Evolutionary conservation across 2,113 vertebrate species (phyloP), one percentile per base, ranked within the genome.

Genomic region (Spheniscus mendiculus): DNA sequence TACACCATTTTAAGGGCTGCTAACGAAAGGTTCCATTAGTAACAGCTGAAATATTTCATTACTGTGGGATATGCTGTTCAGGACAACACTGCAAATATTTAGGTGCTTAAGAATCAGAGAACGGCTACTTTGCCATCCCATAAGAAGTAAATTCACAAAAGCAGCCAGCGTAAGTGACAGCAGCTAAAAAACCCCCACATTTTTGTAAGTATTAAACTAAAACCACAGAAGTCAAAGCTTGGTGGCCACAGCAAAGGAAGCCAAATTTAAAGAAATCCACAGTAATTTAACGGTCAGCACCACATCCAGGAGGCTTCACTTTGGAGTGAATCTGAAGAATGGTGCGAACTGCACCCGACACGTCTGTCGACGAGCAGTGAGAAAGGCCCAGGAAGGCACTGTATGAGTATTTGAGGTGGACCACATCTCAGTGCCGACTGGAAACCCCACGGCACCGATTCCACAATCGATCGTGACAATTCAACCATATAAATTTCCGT

Each of bases 281-380:
- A 14, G 72, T 4, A 55, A 63, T 87, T 92, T 55, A 62, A 32
- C 23, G 74, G 36, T 19, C 74, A 72, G 62, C 76, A 73, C 21
- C 87, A 21, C 50, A 32, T 30, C 25, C 63, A 86, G 63, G 53
- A 82, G 20, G 80, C 47, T 26, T 63, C 3, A 1, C 10, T 34
- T 36, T 7, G 40, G 62, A 56, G 49, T 16, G 10, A n/a, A 12
- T 12, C n/a, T 44, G 32, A 38, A 80, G 36, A 29, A 36, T 1
- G 15, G 73, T 52, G 73, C 69, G 26, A 76, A 44, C 32, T 7
- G n/a, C 27, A n/a, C 49, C n/a, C 1, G 0, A 17, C 21, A 8
- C 0, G 2, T 12, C 56, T 40, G 30, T 12, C 55, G 45, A 5
- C 0, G 3, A 32, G 34, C 30, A 38, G n/a, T 0, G 12, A 47